phyloP scores from a whole-genome alignment of 2,797 vertebrate species.

The Ptychadena robeensis region DNA sequence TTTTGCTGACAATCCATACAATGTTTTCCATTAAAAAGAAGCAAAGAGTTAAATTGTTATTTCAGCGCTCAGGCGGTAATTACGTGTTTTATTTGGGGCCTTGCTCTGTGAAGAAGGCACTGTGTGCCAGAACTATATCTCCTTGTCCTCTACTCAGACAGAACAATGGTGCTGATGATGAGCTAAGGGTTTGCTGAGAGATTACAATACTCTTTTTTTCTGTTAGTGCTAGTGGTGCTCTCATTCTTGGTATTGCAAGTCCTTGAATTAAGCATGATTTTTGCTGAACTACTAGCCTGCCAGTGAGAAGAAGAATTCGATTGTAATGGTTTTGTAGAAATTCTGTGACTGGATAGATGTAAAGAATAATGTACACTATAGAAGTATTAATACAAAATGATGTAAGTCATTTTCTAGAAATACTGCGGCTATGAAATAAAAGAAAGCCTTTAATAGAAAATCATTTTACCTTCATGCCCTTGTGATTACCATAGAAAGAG shows the following conservation, averaged over 20 bases:
- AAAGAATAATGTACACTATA: neutral
- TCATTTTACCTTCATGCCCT: constrained; percentile 57
- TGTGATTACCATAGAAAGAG: constrained; percentile 33
- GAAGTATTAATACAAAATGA: neutral
- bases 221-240: constrained; percentile 7
- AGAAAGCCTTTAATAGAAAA: constrained; percentile 31
- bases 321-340: constrained; percentile 6
- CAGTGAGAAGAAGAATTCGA: constrained; percentile 7
- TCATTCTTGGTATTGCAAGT: constrained; percentile 6
- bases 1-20: too few species aligned
- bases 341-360: neutral
- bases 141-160: constrained; percentile 41
- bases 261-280: constrained; percentile 13
- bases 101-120: constrained; percentile 9
- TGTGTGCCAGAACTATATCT: constrained; percentile 45
- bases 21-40: neutral
- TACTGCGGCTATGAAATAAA: constrained; percentile 35
- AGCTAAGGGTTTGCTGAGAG: constrained; percentile 42
- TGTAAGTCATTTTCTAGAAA: neutral
- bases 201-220: constrained; percentile 45
- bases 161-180: constrained; percentile 49
- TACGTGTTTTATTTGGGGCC: neutral
- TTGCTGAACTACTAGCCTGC: constrained; percentile 15
- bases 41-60: neutral
- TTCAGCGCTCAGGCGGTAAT: neutral